These are phyloP conservation scores for Camptogramma bilineatum DNA, from an alignment of 2,888 invertebrate species.

Conservation along the genomic window DNA sequence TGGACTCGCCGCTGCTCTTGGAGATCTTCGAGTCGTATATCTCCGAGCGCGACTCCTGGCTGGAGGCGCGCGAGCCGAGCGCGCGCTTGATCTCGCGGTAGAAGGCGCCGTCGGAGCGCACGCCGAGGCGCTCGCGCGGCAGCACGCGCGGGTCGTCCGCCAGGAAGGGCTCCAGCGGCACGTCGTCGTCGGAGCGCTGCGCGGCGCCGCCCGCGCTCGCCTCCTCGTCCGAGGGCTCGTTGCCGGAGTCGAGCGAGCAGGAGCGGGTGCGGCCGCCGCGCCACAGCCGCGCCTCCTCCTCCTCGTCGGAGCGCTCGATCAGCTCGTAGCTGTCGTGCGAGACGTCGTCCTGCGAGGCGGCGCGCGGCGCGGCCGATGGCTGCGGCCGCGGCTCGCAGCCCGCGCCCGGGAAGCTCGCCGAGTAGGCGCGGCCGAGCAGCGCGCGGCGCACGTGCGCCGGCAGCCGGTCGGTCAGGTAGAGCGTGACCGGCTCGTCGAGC, in stretches of 20 bases:
- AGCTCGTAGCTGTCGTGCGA: slow-evolving; percentile 96
- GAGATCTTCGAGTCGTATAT: slow-evolving; percentile 88
- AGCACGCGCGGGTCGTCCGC: slow-evolving; percentile 91
- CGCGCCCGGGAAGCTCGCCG: slow-evolving; percentile 94
- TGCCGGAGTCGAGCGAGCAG: slow-evolving; percentile 91
- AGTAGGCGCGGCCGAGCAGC: slow-evolving; percentile 88
- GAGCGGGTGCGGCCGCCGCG: slow-evolving; percentile 84
- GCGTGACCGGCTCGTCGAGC: slow-evolving; percentile 60
- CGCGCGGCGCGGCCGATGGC: slow-evolving; percentile 86
- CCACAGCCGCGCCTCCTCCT: slow-evolving; percentile 72
- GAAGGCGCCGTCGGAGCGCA: slow-evolving; percentile 90
- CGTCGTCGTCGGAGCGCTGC: slow-evolving; percentile 88
- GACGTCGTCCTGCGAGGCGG: slow-evolving; percentile 93
- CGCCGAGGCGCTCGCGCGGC: slow-evolving; percentile 89
- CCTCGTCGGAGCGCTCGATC: slow-evolving; percentile 90
- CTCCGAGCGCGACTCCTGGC: slow-evolving; percentile 89
- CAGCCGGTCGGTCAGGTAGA: slow-evolving; percentile 57
- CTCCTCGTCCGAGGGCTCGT: slow-evolving; percentile 90
- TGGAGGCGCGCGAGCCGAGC: slow-evolving; percentile 88
- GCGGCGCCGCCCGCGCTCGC: slow-evolving; percentile 83
- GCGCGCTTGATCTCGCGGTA: slow-evolving; percentile 89
- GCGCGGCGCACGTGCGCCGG: slow-evolving; percentile 74
- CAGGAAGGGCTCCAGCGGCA: slow-evolving; percentile 91
- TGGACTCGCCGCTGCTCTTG: slow-evolving; percentile 87
- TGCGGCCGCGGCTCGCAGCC: slow-evolving; percentile 89